Percentiles rank a stretch among this genome's conserved stretches.
Conservation (phyloP, 2,797 vertebrate genomes). For the Chloroceryle inda region DNA sequence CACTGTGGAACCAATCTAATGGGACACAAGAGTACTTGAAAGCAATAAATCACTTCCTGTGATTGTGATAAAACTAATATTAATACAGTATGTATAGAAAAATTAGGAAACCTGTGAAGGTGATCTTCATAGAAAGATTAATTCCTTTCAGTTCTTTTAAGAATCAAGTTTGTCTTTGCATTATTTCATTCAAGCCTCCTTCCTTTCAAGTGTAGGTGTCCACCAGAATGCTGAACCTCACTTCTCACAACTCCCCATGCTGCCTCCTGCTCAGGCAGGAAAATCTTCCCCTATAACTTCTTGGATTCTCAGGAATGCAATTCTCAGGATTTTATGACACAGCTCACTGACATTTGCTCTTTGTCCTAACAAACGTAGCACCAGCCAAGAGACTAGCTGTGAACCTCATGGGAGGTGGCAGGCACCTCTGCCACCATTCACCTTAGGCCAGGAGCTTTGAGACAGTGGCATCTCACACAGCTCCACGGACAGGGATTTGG, state of each 20-base stretch:
- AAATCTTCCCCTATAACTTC: not conserved
- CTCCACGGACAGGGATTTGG: not conserved
- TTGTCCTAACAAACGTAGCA: not conserved
- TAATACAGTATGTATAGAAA: not conserved
- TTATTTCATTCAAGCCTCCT: not conserved
- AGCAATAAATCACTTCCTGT: conserved; percentile 46
- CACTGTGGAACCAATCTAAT: conserved; percentile 71
- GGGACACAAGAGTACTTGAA: conserved; percentile 69
- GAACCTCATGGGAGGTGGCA: not conserved
- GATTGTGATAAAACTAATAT: not conserved
- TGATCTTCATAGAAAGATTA: not conserved
- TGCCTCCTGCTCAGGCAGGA: not conserved
- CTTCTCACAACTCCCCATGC: not conserved
- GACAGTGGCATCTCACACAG: not conserved
- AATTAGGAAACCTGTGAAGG: not conserved
- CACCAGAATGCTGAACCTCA: not conserved
- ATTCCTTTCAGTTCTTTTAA: not conserved
- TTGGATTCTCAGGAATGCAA: not conserved
- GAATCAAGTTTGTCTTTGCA: not conserved
- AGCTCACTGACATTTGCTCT: not conserved
- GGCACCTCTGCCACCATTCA: not conserved
- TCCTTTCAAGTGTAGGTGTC: not conserved
- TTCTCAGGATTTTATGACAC: not conserved
- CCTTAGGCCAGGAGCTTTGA: not conserved
- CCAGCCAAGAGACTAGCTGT: not conserved